Base-by-base conservation (phyloP, 30 jellyfish, hydroid and myxozoan genomes). In the Aurelia aurita complex sp. Pacific region DNA sequence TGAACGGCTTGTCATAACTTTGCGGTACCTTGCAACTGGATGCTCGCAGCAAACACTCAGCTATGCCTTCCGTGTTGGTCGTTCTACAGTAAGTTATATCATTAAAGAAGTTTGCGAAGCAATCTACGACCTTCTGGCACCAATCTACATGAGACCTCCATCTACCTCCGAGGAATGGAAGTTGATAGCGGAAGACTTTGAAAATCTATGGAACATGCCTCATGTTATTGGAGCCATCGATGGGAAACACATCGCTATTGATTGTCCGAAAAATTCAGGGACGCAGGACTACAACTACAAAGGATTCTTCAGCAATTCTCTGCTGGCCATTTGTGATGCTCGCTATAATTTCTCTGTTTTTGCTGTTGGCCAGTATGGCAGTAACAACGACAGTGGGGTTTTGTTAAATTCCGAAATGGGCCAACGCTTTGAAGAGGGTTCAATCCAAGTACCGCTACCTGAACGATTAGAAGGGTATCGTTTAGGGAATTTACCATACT, bases 221-320 rank as follows among this genome's bases (percentile, higher is more conserved):
- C 96, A 80, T 54, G 88, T 76, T 54, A 84, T 90, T 81, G 95
- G 97, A 76, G 96, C 88, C 29, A 66, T 90, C 38, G 96, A 90
- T 70, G 91, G 97, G 17, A 82, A 90, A 68, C 97, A 89, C 88
- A 83, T 90, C 33, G 85, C 88, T 59, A 78, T 90, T 10, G 85
- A 85, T 61, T 79, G 89, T 53, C 92, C 97, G 15, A 77, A 71
- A 69, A 51, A 33, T 12, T 12, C 87, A 18, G 97, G 91, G 43
- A 32, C 88, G 10, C 72, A 55, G 51, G 60, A 61, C 54, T 66
- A 79, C 57, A 87, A 87, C 63, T 76, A 85, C 64, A 74, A 87
- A 57, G 77, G 86, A 23, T 79, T 71, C 50, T 77, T 40, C 80
- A 88, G 92, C 83, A 35, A 66, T 18, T 86, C 69, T 5, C 65